A percentile compares a stretch with the other conserved stretches of the same genome.
phyloP scores from a whole-genome alignment of 2,113 vertebrate genomes.

The pig (Sus scrofa) region DNA sequence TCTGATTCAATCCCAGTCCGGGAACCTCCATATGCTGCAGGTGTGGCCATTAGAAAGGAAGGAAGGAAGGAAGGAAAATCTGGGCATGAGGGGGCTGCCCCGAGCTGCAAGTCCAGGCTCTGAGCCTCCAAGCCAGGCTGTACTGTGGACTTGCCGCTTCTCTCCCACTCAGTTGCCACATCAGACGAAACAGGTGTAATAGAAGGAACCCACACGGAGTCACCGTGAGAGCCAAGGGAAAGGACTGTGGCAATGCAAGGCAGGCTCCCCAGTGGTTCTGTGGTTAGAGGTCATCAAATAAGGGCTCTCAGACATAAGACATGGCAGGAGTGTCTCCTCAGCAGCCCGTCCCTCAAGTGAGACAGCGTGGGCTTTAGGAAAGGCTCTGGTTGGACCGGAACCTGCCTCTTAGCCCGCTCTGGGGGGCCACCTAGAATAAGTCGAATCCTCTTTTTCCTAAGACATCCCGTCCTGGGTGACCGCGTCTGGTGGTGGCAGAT shows the following conservation, averaged over 20 bases:
- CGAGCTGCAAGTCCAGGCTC: not conserved
- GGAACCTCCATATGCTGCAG: too few species aligned
- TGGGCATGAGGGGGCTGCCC: not conserved
- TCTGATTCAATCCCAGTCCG: too few species aligned
- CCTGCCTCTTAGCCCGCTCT: not conserved
- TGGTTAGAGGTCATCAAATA: too few species aligned
- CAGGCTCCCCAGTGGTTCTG: not conserved
- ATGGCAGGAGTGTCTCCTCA: fast-evolving
- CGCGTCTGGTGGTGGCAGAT: not conserved
- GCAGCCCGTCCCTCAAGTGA: fast-evolving
- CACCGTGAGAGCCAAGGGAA: not conserved
- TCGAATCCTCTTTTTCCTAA: not conserved
- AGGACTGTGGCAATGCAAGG: not conserved
- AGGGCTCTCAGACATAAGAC: too few species aligned
- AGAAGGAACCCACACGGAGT: too few species aligned
- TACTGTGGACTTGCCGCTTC: not conserved
- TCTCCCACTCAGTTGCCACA: not conserved
- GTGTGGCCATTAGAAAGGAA: too few species aligned
- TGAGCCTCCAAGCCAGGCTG: not conserved
- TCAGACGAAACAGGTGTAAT: not conserved
- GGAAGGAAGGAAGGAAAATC: not conserved
- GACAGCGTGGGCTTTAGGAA: too few species aligned
- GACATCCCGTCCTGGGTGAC: not conserved
- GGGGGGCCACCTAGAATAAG: not conserved
- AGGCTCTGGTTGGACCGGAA: not conserved